These are phyloP conservation scores for Kradibia gibbosae DNA, from an alignment of 1,140 invertebrate species.

Conservation along the genomic window DNA sequence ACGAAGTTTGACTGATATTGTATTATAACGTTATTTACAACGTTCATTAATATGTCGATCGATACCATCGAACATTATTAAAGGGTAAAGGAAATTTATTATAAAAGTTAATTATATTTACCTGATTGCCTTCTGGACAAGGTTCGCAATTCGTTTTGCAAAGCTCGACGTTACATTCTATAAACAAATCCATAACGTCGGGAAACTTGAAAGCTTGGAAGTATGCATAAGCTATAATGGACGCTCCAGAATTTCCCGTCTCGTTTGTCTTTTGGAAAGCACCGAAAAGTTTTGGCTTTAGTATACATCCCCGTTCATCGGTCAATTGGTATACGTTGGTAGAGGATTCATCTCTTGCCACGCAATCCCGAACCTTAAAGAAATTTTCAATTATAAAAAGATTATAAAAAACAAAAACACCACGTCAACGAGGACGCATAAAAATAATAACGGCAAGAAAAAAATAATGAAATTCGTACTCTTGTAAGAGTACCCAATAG, in stretches of 20 bases:
- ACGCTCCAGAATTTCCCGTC: conserved; percentile 81
- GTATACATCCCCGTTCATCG: conserved; percentile 84
- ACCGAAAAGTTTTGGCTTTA: conserved; percentile 87
- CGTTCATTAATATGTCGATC: no score
- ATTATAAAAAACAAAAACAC: not conserved
- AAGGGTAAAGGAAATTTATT: no score
- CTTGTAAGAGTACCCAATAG: no score
- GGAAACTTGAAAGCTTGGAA: conserved; percentile 93
- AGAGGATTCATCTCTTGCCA: conserved; percentile 79
- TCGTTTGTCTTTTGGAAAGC: conserved; percentile 86
- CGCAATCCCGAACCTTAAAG: conserved; percentile 79
- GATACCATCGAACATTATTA: no score
- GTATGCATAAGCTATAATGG: conserved; percentile 85
- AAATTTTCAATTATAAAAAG: not conserved
- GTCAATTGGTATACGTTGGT: conserved; percentile 80
- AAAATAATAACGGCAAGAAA: no score
- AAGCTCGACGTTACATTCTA: conserved; percentile 88
- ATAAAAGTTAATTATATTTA: conserved; percentile 48
- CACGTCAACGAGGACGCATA: no score
- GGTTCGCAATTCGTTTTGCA: conserved; percentile 86
- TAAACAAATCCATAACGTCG: conserved; percentile 87
- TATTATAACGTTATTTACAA: no score
- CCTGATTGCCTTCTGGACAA: conserved; percentile 79
- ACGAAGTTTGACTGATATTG: no score
- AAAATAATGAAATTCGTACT: no score